phyloP scores from a whole-genome alignment of 2,797 vertebrate genomes.

The Gambusia yucatana region DNA sequence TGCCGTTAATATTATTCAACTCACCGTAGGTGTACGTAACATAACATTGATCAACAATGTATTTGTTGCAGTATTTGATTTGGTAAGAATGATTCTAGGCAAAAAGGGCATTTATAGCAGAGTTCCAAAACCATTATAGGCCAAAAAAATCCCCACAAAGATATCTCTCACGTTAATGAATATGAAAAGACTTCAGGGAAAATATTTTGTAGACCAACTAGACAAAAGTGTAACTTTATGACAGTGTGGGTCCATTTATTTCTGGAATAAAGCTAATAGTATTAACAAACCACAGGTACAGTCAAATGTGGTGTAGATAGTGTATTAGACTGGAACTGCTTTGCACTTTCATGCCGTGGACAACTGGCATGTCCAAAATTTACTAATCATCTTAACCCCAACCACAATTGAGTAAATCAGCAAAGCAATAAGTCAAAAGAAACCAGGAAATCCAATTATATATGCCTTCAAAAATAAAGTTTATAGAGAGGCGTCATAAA shows the following conservation, averaged over 20 bases:
- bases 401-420: neutral
- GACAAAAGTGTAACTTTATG: neutral
- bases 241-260: neutral
- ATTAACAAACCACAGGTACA: neutral
- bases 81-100: neutral
- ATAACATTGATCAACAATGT: neutral
- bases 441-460: neutral
- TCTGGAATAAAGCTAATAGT: neutral
- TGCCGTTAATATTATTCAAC: neutral
- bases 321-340: neutral
- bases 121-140: neutral
- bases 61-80: neutral
- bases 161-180: neutral
- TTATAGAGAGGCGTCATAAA: neutral
- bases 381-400: neutral
- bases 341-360: neutral
- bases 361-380: neutral
- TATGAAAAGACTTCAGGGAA: neutral
- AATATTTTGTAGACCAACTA: neutral
- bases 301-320: neutral
- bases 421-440: neutral
- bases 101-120: neutral
- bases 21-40: neutral
- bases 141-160: neutral
- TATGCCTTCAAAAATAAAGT: neutral